These are phyloP conservation scores for Brachionus manjavacas DNA, from an alignment of 1,140 invertebrate genomes.

Conservation along the genomic window DNA sequence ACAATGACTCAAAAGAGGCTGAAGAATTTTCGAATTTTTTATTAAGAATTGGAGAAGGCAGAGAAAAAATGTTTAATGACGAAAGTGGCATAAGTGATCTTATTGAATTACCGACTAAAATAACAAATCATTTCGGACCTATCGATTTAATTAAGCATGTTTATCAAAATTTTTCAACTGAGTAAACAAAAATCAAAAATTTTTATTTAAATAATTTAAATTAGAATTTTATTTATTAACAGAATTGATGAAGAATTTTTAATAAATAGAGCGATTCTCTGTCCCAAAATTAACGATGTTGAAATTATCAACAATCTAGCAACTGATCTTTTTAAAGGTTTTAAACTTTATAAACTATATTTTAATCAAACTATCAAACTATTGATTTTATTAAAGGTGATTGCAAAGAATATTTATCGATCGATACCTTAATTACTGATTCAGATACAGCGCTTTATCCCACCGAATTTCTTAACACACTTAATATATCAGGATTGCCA, in stretches of 20 bases:
- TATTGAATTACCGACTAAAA: background rate
- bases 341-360: background rate
- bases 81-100: constrained; percentile 9
- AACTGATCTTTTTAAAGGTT: background rate
- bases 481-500: background rate
- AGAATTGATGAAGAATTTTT: constrained; percentile 11
- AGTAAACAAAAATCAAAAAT: background rate
- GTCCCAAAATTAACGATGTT: background rate
- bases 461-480: background rate
- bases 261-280: constrained; percentile 9
- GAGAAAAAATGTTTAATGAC: background rate
- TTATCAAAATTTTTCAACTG: background rate
- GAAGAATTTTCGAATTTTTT: constrained; percentile 11
- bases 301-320: background rate
- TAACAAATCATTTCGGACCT: background rate
- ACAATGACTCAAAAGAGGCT: background rate
- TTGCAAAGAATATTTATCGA: constrained; percentile 18
- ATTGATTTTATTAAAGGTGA: background rate
- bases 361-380: background rate
- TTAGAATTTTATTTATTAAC: constrained; percentile 2
- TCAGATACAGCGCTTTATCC: constrained; percentile 4
- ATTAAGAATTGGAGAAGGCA: background rate
- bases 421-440: constrained; percentile 7
- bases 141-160: background rate
- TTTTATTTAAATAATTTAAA: background rate